These are phyloP conservation scores for Polydrusus tereticollis DNA, from an alignment of 2,888 invertebrate species.

Conservation along the genomic window DNA sequence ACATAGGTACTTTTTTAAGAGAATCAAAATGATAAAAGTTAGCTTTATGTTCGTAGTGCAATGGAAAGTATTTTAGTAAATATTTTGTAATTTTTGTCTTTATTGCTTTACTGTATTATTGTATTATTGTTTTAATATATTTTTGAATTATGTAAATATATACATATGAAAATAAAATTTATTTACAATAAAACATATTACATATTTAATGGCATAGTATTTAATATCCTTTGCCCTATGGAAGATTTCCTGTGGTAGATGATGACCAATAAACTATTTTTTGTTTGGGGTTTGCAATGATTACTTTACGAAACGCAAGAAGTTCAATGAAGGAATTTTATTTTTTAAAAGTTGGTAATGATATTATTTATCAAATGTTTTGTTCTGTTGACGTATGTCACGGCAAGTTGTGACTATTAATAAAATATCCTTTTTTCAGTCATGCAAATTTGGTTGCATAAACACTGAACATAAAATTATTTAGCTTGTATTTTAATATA, in stretches of 20 bases:
- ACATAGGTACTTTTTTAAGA: constrained; percentile 27
- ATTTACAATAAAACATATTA: constrained; percentile 57
- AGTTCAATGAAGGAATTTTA: too few species aligned
- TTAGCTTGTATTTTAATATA: too few species aligned
- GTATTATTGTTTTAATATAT: constrained; percentile 63
- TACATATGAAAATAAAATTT: constrained; percentile 65
- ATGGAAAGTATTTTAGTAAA: constrained; percentile 12
- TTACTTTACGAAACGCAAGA: too few species aligned
- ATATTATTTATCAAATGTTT: too few species aligned
- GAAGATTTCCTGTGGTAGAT: too few species aligned
- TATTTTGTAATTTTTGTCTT: constrained; percentile 56
- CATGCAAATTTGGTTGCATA: too few species aligned
- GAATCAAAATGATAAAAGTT: constrained; percentile 7
- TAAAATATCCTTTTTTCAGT: too few species aligned
- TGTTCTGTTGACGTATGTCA: too few species aligned
- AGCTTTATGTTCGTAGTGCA: constrained; percentile 6
- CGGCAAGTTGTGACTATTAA: too few species aligned
- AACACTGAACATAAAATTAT: too few species aligned
- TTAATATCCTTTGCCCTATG: neutral
- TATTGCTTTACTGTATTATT: constrained; percentile 60
- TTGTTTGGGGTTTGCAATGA: too few species aligned
- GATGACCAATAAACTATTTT: neutral
- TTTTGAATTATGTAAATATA: constrained; percentile 65
- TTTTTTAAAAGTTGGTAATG: too few species aligned
- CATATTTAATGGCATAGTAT: constrained; percentile 18